A percentile compares a stretch with the other conserved stretches of the same genome.
Evolutionary conservation across 53 echinoderm and acorn worm species (phyloP).

Genomic region (Glandiceps talaboti): DNA sequence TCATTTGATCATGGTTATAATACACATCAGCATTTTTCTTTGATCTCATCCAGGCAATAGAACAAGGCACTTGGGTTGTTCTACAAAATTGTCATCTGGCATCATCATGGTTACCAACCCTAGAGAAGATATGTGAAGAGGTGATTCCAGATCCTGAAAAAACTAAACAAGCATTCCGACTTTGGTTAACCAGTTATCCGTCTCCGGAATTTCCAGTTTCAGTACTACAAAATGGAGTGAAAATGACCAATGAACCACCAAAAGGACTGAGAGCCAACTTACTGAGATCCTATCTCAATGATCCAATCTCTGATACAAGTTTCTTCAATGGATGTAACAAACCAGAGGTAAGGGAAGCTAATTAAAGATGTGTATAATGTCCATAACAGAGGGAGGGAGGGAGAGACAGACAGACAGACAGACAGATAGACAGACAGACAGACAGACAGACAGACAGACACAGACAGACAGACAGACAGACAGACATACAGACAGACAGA

Average conservation of each 20-base stretch:
- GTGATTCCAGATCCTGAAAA: constrained; percentile 54
- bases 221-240: constrained; percentile 84
- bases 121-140: constrained; percentile 95
- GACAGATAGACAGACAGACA: too few relatives aligned
- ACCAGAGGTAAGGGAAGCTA: constrained; percentile 55
- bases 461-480: too few relatives aligned
- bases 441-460: too few relatives aligned
- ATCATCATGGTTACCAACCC: constrained; percentile 69
- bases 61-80: constrained; percentile 87
- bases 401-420: too few relatives aligned
- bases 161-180: constrained; percentile 61
- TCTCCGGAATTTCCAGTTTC: constrained; percentile 79
- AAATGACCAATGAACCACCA: constrained; percentile 96
- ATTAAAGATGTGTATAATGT: too few relatives aligned
- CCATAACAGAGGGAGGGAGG: too few relatives aligned
- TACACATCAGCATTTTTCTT: too few relatives aligned
- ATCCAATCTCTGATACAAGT: constrained; percentile 78
- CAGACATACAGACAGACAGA: too few relatives aligned
- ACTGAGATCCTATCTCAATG: constrained; percentile 75
- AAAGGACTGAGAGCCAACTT: constrained; percentile 84
- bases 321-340: constrained; percentile 86
- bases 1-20: background rate
- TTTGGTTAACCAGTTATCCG: constrained; percentile 93
- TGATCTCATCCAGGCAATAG: constrained; percentile 45
- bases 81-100: constrained; percentile 94